Evolutionary conservation across 2,888 invertebrate species (phyloP), one percentile per base, ranked within the genome.

Genomic region (Lysandra coridon): DNA sequence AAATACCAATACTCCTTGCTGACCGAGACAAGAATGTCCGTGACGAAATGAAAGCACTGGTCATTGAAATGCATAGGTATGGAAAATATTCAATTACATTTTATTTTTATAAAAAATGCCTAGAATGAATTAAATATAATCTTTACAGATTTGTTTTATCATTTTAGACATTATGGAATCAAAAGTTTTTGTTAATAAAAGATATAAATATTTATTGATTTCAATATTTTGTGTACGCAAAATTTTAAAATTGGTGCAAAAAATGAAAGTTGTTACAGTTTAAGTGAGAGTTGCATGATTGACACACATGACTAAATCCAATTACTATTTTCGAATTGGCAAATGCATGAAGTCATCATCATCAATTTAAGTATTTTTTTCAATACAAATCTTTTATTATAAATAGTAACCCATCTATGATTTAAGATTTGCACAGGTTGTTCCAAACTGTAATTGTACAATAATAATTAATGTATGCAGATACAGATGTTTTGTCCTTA

Each of bases 21-120:
- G 98, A 99, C 87, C 95, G 99, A 83, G 99, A 99, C 90, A 98
- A 99, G 88, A 95, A 94, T 69, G 98, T 99, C 0, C 95, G 99
- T 80, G 99, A 99, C 85, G 99, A 99, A 91, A 97, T 98, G 84
- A 98, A 99, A 90, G 96, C 96, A 30, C 94, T 99, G 87, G 97
- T 98, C n/a, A 95, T 99, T 81, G 99, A 99, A 92, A 97, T 99
- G 91, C 99, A 98, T 92, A 96, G 96, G 95, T 97, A 88, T 53
- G 17, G 12, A 33, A 69, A 69, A 40, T 6, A 40, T 40, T 40
- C 7, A 40, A 1, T 40, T 40, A 40, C 40, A 37, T 37, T 37
- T 30, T 64, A 33, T 12, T 64, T 30, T 64, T 33, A 60, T 2
- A 62, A 49, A 49, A 49, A 12, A 57, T 57, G 14, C 44, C 7